Base-by-base conservation (phyloP, 2,113 vertebrate genomes). In the Atherinomorus stipes region DNA sequence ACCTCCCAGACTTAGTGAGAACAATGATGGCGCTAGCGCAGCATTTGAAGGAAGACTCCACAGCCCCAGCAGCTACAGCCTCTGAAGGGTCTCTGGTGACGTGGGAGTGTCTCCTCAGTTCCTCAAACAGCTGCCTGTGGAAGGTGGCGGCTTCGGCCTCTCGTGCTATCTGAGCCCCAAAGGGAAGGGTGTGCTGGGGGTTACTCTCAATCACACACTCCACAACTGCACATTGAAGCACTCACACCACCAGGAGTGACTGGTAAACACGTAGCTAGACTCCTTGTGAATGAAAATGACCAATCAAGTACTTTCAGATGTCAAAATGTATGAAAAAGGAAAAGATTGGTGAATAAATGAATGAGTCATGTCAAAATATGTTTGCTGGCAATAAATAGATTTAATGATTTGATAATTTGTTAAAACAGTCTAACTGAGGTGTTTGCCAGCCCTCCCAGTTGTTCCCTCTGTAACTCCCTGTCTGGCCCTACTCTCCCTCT, bases 71-170 rank as follows among this genome's bases (percentile, higher is more conserved):
- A 71, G 98, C 98, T 1, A 96, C 95, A 0, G 95, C 96, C 93
- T 99, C 98, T 4, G 98, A 96, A 59, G 96, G 97, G 89, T 99
- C 98, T 7, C 94, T 94, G 91, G 96, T 99, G 88, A 99, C 92
- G 44, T 94, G 89, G 1, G 95, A 93, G 91, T 95, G 91, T 56
- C 96, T 96, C 44, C 98, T 94, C 91, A 99, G 95, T 76, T 97
- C 98, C 91, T 99, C 98, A 76, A 99, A 99, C 93, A 98, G 95
- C 85, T 98, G 95, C 86, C 95, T 94, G 93, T 99, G 98, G 95
- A 96, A 99, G 94, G 94, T 97, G 93, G 98, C 97, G 13, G 98
- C 98, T 93, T 99, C 97, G 60, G 98, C 98, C 94, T 99, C 98
- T 53, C 98, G 96, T 85, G 98, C 98, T 93, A 99, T 99, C 98